Evolutionary conservation across 1,140 invertebrate species (phyloP), one percentile per base, ranked within the genome.

Genomic region (Cotesia chilonis): DNA sequence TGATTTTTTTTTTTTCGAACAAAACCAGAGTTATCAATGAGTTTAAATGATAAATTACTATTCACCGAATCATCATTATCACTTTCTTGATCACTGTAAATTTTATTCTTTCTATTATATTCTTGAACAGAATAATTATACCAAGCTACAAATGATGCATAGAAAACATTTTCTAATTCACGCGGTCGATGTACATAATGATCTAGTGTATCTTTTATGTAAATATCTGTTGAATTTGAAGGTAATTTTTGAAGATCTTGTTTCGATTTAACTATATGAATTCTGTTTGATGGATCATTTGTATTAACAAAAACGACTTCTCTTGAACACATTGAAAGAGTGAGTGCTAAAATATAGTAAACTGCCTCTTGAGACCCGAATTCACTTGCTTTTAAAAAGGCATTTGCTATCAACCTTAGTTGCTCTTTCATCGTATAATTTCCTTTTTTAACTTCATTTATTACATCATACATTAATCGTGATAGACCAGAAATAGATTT

Each of bases 341-440:
- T 74, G 10, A 82, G 28, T 4, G 73, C 59, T 57, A 82, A 65
- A 47, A 78, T 35, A 61, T 77, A 70, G 63, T 74, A 80, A 14
- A 73, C 77, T 17, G 79, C 81, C 74, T 83, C 82, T 77, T 84
- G 80, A 14, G 76, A 37, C 12, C 10, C 35, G 9, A 65, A 37
- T 65, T 14, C 63, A 41, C n/a, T 37, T 38, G 63, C 63, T n/a
- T 47, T 71, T 41, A 36, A 65, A 51, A 28, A 52, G 5, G 5
- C 38, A 41, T 41, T 41, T 41, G 38, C 38, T 7, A 38, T 61
- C 36, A 60, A 9, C 78, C 71, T 61, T 79, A 80, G 72, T 79
- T 77, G 1, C 77, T 68, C 7, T 81, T 76, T 80, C 65, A 69
- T 79, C 28, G 28, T 28, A 28, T 28, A 28, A 28, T 28, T 28